Base-by-base conservation (phyloP, 1,140 invertebrate species). In the Cephus cinctus region DNA sequence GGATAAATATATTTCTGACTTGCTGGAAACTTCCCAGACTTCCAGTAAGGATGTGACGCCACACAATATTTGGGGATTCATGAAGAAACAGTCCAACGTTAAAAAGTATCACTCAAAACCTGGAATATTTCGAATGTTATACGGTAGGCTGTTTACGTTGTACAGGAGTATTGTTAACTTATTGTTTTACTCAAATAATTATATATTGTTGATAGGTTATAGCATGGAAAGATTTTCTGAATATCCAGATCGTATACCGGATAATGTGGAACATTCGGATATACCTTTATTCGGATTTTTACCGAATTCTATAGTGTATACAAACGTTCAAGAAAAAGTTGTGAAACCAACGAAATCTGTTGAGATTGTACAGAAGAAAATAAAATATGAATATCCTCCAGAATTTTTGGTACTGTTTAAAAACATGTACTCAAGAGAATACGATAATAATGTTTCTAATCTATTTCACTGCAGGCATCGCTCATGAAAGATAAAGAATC, bases 351-450 rank as follows among this genome's bases (percentile, higher is more conserved):
- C 18, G 12, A 15, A 15, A 1, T 20, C 39, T 5, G 6, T n/a
- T n/a, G n/a, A n/a, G n/a, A n/a, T 27, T n/a, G 6, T 32, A 18
- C 35, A 44, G 48, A 47, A 36, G 15, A 31, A 27, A n/a, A 8
- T 50, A 2, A 56, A 56, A 39, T 61, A 61, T 18, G n/a, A 45
- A 38, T 61, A 61, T 48, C 56, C 59, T 21, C 5, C 21, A 20
- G 34, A 58, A 34, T 56, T 61, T 23, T 11, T 41, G 39, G 39
- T 22, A 22, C 11, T 1, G 12, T 30, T n/a, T n/a, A n/a, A n/a
- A n/a, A n/a, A n/a, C n/a, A n/a, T n/a, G n/a, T n/a, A n/a, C n/a
- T n/a, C n/a, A n/a, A n/a, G n/a, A n/a, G n/a, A n/a, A n/a, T n/a
- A n/a, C n/a, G n/a, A n/a, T n/a, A n/a, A n/a, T n/a, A n/a, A n/a